Percentiles rank a stretch among this genome's conserved stretches.
phyloP scores from a whole-genome alignment of 2,113 vertebrate species.

The Pteronura brasiliensis region DNA sequence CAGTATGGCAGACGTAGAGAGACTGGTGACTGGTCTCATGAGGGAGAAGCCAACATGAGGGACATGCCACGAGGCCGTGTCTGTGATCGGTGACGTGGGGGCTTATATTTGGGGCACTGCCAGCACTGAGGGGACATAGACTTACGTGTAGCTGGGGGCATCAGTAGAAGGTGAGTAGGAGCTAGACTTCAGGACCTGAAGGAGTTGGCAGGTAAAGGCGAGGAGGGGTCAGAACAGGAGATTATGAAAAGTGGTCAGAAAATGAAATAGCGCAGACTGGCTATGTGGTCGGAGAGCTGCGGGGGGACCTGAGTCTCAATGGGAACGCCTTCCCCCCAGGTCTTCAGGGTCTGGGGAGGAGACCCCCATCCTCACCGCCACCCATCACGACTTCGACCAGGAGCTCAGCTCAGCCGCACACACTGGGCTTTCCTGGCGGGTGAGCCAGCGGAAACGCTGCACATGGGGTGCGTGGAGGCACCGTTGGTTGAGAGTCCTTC shows the following conservation, averaged over 20 bases:
- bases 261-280: not conserved
- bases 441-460: not conserved
- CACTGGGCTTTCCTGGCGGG: rapidly evolving
- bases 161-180: not conserved
- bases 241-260: not conserved
- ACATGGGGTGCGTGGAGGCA: no score
- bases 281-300: not conserved
- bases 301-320: not conserved
- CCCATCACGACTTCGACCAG: not conserved
- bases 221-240: not conserved
- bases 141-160: not conserved
- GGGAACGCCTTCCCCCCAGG: rapidly evolving
- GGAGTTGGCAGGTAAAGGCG: not conserved
- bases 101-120: not conserved
- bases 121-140: not conserved
- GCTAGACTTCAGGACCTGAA: not conserved
- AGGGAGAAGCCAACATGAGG: not conserved
- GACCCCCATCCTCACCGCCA: not conserved
- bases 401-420: not conserved
- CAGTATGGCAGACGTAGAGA: not conserved
- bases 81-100: not conserved
- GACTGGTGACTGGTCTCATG: not conserved
- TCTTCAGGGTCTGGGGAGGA: not conserved
- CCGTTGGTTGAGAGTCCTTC: no score
- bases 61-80: not conserved